These are phyloP conservation scores for Heliothis subflexa DNA, from an alignment of 1,140 invertebrate species.

Conservation along the genomic window DNA sequence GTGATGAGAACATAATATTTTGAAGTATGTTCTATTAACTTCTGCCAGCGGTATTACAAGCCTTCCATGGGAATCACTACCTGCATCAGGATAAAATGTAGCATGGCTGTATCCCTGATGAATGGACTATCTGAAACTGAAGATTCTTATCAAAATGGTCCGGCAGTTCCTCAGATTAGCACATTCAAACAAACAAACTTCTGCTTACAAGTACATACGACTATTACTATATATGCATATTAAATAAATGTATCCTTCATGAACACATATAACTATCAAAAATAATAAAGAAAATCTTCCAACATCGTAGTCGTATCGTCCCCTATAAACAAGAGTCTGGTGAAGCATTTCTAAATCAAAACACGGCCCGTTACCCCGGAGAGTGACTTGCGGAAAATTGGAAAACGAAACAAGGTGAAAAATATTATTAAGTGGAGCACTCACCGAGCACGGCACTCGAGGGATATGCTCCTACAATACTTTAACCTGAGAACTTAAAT, in stretches of 20 bases:
- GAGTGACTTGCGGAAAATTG: constrained; percentile 86
- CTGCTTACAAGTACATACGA: too few species aligned
- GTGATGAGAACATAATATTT: not conserved
- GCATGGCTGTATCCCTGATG: too few species aligned
- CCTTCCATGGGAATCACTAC: too few species aligned
- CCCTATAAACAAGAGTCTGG: constrained; percentile 52
- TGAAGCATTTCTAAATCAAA: constrained; percentile 80
- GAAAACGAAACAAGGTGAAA: constrained; percentile 86
- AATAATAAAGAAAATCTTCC: not conserved
- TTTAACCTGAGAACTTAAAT: constrained; percentile 42
- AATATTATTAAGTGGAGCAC: constrained; percentile 84
- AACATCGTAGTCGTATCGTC: constrained; percentile 55
- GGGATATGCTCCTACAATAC: constrained; percentile 53
- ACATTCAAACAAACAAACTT: too few species aligned
- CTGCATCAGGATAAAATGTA: too few species aligned
- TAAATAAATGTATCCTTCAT: too few species aligned
- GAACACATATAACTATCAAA: not conserved
- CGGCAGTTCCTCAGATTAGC: too few species aligned
- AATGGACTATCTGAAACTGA: too few species aligned
- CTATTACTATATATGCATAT: too few species aligned
- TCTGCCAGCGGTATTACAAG: too few species aligned
- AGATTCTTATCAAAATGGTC: too few species aligned
- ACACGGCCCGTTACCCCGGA: constrained; percentile 82
- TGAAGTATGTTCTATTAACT: too few species aligned
- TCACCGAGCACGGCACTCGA: constrained; percentile 64